Percentiles rank a stretch among this genome's conserved stretches.
These are phyloP conservation scores for Pungitius pungitius DNA, from an alignment of 2,113 vertebrate species.

Conservation along the genomic window DNA sequence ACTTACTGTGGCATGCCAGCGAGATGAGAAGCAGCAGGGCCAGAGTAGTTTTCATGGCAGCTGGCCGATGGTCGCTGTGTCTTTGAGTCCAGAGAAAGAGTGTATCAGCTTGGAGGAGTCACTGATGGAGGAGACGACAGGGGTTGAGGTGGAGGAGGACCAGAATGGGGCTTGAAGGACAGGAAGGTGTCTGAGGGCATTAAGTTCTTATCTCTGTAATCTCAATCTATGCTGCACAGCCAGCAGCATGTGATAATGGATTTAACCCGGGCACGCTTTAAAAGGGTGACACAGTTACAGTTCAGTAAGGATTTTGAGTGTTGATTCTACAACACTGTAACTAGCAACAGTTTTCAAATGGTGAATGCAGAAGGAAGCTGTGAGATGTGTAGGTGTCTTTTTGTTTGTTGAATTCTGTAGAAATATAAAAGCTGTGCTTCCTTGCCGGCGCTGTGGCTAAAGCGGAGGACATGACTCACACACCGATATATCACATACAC, in stretches of 20 bases:
- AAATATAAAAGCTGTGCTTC: background rate
- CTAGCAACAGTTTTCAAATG: background rate
- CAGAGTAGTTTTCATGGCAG: slow-evolving; percentile 79
- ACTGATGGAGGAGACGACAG: slow-evolving; percentile 15
- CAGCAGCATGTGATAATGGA: slow-evolving; percentile 73
- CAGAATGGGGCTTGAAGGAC: background rate
- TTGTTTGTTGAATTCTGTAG: background rate
- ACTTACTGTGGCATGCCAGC: slow-evolving; percentile 82
- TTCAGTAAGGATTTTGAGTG: background rate
- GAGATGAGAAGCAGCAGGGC: slow-evolving; percentile 75
- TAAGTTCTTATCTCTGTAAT: slow-evolving; percentile 78
- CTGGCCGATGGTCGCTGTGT: slow-evolving; percentile 28
- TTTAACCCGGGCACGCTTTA: slow-evolving; percentile 67
- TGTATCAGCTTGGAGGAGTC: slow-evolving; percentile 27
- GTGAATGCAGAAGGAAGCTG: background rate
- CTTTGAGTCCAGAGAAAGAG: slow-evolving; percentile 45
- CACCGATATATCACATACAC: background rate
- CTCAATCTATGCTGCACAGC: slow-evolving; percentile 75
- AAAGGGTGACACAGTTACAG: slow-evolving; percentile 22
- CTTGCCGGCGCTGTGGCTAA: background rate
- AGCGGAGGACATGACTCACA: slow-evolving; percentile 12
- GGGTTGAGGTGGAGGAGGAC: slow-evolving; percentile 13
- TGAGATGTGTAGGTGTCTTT: background rate
- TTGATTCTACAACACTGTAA: background rate
- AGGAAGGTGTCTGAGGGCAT: slow-evolving; percentile 64